Percentiles rank a stretch among this genome's conserved stretches.
phyloP scores from a whole-genome alignment of 2,888 invertebrate species.

The Leptopilina syphax region DNA sequence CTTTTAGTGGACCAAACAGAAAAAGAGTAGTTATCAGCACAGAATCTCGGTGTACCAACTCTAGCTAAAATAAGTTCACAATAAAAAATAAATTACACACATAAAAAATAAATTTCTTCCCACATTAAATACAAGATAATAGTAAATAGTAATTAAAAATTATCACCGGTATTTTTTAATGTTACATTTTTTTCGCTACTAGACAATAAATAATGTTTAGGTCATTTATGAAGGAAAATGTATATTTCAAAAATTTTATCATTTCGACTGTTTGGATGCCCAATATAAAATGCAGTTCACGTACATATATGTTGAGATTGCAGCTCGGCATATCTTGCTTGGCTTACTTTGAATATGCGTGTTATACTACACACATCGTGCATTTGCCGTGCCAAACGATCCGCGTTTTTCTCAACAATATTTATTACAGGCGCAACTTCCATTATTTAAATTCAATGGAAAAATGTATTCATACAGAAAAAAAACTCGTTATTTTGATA shows the following conservation, averaged over 20 bases:
- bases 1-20: too few species aligned
- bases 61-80: too few species aligned
- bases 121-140: too few species aligned
- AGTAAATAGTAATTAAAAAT: too few species aligned
- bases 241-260: neutral
- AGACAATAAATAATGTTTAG: neutral
- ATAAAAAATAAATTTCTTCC: too few species aligned
- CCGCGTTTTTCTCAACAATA: conserved; percentile 5
- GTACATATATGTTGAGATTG: neutral
- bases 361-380: conserved; percentile 7
- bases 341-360: conserved; percentile 11
- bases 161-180: too few species aligned
- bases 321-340: conserved; percentile 1
- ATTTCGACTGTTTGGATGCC: conserved; percentile 8
- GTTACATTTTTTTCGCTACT: too few species aligned
- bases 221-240: neutral
- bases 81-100: too few species aligned
- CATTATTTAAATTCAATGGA: neutral
- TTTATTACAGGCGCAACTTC: neutral
- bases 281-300: conserved; percentile 9
- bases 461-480: too few species aligned
- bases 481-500: too few species aligned
- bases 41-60: too few species aligned
- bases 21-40: too few species aligned
- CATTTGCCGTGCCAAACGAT: neutral